Percentiles rank a stretch among this genome's conserved stretches.
phyloP scores from a whole-genome alignment of 1,140 invertebrate genomes.

The Drosophila parabipectinata region DNA sequence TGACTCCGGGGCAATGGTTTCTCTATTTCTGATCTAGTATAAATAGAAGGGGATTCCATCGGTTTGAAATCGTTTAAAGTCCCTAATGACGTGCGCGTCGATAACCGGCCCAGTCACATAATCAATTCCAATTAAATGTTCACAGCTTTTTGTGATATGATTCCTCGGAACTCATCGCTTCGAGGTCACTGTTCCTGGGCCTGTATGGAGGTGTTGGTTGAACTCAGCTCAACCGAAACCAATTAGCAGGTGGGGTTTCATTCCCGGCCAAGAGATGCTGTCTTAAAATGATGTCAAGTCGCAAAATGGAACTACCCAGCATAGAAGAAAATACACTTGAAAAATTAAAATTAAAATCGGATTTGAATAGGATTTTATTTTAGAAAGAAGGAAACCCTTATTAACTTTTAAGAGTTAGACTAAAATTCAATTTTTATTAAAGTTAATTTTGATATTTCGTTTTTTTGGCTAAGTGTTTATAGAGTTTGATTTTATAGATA shows the following conservation, averaged over 20 bases:
- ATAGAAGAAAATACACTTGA: conserved; percentile 2
- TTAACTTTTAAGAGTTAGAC: too few species aligned
- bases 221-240: conserved; percentile 39
- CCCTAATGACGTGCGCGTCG: conserved; percentile 34
- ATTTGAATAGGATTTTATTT: too few species aligned
- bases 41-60: conserved; percentile 40
- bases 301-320: neutral
- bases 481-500: too few species aligned
- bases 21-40: conserved; percentile 23
- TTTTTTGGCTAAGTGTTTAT: too few species aligned
- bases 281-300: conserved; percentile 29
- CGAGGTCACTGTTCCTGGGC: conserved; percentile 47
- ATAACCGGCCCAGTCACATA: conserved; percentile 29
- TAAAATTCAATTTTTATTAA: too few species aligned
- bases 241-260: conserved; percentile 56
- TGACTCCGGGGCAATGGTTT: conserved; percentile 21
- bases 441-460: too few species aligned
- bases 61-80: conserved; percentile 30
- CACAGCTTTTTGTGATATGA: conserved; percentile 38
- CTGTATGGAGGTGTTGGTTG: conserved; percentile 46
- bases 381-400: too few species aligned
- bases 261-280: conserved; percentile 13
- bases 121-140: conserved; percentile 52
- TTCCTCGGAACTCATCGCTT: conserved; percentile 2
- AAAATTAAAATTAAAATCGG: neutral